phyloP scores from a whole-genome alignment of 2,888 invertebrate species.

The Plagiodera versicolora region DNA sequence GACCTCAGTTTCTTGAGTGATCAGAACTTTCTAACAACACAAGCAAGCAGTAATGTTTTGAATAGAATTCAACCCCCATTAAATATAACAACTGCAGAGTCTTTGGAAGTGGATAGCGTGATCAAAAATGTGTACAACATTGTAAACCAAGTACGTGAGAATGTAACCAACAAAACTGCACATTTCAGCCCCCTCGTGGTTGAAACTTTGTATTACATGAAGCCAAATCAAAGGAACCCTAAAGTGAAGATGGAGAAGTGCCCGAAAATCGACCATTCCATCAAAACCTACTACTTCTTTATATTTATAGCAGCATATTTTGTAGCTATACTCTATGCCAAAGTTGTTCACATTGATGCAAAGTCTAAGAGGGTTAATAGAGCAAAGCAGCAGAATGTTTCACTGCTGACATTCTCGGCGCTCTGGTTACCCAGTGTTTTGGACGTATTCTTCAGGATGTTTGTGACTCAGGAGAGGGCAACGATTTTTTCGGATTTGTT shows the following conservation, averaged over 20 bases:
- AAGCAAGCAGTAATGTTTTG: conserved; percentile 30
- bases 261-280: conserved; percentile 23
- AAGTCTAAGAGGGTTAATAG: conserved; percentile 26
- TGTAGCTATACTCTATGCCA: conserved; percentile 43
- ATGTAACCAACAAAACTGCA: conserved; percentile 19
- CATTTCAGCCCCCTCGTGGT: conserved; percentile 30
- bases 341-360: conserved; percentile 38
- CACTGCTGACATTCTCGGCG: conserved; percentile 38
- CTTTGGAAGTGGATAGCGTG: conserved; percentile 41
- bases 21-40: conserved; percentile 28
- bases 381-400: conserved; percentile 35
- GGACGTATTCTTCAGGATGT: conserved; percentile 45
- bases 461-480: conserved; percentile 38
- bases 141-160: conserved; percentile 34
- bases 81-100: conserved; percentile 37
- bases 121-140: conserved; percentile 46
- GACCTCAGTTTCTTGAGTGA: conserved; percentile 18
- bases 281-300: conserved; percentile 45
- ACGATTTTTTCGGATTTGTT: conserved; percentile 41
- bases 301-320: conserved; percentile 43
- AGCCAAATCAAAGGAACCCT: conserved; percentile 24
- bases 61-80: conserved; percentile 39
- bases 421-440: conserved; percentile 49
- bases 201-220: conserved; percentile 36
- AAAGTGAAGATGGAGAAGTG: conserved; percentile 26